A percentile compares a stretch with the other conserved stretches of the same genome.
phyloP scores from a whole-genome alignment of 2,888 invertebrate species.

The Athrips mouffetella region DNA sequence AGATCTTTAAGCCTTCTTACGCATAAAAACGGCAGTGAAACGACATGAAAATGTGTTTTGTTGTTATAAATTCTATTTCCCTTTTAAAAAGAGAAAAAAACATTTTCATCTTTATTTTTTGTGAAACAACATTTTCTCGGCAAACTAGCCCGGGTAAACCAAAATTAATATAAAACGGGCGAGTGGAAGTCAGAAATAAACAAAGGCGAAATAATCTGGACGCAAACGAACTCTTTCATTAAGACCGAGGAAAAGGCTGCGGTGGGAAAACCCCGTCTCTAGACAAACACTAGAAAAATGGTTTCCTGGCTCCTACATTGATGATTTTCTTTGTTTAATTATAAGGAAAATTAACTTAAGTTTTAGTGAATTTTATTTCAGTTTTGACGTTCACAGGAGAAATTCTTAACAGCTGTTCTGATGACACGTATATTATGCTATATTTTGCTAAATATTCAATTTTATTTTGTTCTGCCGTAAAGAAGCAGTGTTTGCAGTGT shows the following conservation, averaged over 20 bases:
- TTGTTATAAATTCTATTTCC: too few species aligned
- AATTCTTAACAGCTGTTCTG: too few species aligned
- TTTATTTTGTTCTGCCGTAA: too few species aligned
- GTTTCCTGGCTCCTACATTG: slow-evolving; percentile 5
- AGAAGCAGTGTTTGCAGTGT: too few species aligned
- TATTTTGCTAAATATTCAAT: too few species aligned
- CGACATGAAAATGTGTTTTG: too few species aligned
- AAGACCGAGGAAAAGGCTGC: slow-evolving; percentile 54
- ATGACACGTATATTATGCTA: too few species aligned
- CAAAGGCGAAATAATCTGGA: slow-evolving; percentile 55
- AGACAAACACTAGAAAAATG: slow-evolving; percentile 37
- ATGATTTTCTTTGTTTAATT: slow-evolving; percentile 3
- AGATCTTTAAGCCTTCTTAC: too few species aligned
- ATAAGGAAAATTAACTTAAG: neutral
- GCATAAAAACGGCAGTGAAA: too few species aligned
- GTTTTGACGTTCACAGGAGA: neutral
- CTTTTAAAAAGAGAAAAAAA: too few species aligned
- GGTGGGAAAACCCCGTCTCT: slow-evolving; percentile 48
- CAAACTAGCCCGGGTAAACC: neutral
- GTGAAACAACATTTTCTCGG: neutral
- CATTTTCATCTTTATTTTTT: too few species aligned
- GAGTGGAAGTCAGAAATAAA: slow-evolving; percentile 53
- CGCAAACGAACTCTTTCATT: slow-evolving; percentile 64
- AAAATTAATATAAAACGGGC: slow-evolving; percentile 25
- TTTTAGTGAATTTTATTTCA: neutral